phyloP scores from a whole-genome alignment of 2,113 vertebrate species.

The Phaethornis superciliosus region DNA sequence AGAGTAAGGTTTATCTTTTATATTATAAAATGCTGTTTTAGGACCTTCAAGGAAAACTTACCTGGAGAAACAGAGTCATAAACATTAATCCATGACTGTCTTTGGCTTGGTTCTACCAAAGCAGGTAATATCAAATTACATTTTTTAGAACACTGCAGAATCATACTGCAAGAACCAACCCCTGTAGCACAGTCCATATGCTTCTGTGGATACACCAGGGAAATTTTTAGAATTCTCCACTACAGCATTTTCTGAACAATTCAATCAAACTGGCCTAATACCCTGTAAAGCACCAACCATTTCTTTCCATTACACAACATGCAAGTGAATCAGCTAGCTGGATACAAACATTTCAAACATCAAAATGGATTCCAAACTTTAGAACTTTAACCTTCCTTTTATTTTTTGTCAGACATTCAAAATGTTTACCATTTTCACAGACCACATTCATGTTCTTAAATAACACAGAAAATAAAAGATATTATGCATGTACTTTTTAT shows the following conservation, averaged over 20 bases:
- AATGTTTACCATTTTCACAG: fast-evolving
- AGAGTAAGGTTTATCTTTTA: background rate
- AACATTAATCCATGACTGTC: background rate
- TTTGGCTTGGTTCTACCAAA: background rate
- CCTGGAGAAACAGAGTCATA: background rate
- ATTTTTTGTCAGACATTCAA: background rate
- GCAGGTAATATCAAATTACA: background rate
- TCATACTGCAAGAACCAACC: background rate
- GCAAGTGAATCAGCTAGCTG: background rate
- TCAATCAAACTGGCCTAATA: background rate
- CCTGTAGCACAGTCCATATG: background rate
- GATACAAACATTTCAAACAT: background rate
- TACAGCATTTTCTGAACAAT: background rate
- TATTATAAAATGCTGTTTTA: background rate
- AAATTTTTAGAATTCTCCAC: background rate
- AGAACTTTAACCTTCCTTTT: background rate
- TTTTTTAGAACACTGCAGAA: background rate
- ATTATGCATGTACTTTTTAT: background rate
- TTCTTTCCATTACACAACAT: background rate
- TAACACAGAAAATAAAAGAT: background rate
- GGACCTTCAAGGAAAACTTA: background rate
- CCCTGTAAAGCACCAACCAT: background rate
- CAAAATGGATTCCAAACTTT: background rate
- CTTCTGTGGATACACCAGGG: background rate
- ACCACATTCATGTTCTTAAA: background rate